These are phyloP conservation scores for Antheraea assamensis DNA, from an alignment of 2,888 invertebrate genomes.

Conservation along the genomic window DNA sequence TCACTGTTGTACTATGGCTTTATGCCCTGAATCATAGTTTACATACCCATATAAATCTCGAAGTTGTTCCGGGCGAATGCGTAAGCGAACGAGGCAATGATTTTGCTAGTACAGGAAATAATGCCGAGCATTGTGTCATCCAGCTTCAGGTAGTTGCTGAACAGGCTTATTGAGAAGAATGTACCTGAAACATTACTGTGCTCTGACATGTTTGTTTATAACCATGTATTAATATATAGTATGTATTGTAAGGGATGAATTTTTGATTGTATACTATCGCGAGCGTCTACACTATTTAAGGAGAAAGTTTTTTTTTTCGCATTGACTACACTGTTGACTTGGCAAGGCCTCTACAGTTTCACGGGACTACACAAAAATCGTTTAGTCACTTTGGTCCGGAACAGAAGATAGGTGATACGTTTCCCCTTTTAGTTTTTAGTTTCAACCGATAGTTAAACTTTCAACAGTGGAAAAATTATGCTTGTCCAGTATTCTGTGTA, in stretches of 20 bases:
- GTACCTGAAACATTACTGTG: conserved; percentile 83
- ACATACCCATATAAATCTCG: conserved; percentile 90
- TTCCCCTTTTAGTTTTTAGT: too few species aligned
- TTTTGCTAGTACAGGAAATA: conserved; percentile 92
- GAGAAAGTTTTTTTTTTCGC: too few species aligned
- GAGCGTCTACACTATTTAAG: too few species aligned
- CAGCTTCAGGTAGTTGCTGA: conserved; percentile 89
- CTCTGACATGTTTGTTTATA: neutral
- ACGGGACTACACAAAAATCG: too few species aligned
- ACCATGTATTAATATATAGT: neutral
- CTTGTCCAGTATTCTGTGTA: too few species aligned
- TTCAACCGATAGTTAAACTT: too few species aligned
- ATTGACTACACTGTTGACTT: too few species aligned
- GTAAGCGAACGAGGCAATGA: conserved; percentile 91
- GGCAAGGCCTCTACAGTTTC: too few species aligned
- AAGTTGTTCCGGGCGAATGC: conserved; percentile 90
- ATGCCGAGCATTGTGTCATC: conserved; percentile 93
- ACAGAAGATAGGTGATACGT: too few species aligned
- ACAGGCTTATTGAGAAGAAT: conserved; percentile 89
- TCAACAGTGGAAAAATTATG: too few species aligned
- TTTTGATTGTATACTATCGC: neutral
- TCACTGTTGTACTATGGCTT: neutral
- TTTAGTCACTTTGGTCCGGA: too few species aligned
- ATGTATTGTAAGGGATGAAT: neutral
- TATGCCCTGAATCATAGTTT: conserved; percentile 20